Evolutionary conservation across 2,797 vertebrate species (phyloP), one percentile per base, ranked within the genome.

Genomic region (Cossypha caffra): DNA sequence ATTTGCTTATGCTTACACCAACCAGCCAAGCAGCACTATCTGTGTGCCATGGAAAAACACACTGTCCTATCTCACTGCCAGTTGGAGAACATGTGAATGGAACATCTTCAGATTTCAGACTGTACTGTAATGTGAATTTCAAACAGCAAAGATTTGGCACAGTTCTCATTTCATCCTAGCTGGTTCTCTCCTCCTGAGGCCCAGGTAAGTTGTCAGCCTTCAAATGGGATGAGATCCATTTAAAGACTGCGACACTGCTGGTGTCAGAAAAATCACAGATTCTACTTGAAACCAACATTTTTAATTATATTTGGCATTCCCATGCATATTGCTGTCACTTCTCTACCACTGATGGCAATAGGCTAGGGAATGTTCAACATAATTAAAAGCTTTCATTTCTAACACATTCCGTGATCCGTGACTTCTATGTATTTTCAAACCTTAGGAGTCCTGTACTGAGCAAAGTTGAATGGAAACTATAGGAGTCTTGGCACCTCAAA

Each of bases 341-440:
- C 92, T 62, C 38, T 78, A 86, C 52, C 43, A 62, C 77, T 97
- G 96, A 97, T 86, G 81, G 95, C 84, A 64, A 81, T 84, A 94
- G 86, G 64, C 86, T 83, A 45, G 92, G 82, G 91, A 96, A 95
- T 80, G 94, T 81, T 95, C 96, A 96, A 93, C 25, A 88, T 94
- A 98, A 97, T 97, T 97, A 96, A 97, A 97, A 94, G 35, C 83
- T 93, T 96, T 95, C 84, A 91, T 96, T 97, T 96, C 88, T 93
- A 96, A 97, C 90, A 86, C 40, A 86, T 73, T 93, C 54, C 8
- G 15, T 74, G 71, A 92, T 93, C 54, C 11, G 17, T 74, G 71
- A 92, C 96, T 97, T 94, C 93, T 72, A 75, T 50, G 68, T 59
- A 79, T 69, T 75, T 96, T 94, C 50, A 38, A 97, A 97, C 72